Base-by-base conservation (phyloP, 1,140 invertebrate genomes). In the Odontomachus brunneus region DNA sequence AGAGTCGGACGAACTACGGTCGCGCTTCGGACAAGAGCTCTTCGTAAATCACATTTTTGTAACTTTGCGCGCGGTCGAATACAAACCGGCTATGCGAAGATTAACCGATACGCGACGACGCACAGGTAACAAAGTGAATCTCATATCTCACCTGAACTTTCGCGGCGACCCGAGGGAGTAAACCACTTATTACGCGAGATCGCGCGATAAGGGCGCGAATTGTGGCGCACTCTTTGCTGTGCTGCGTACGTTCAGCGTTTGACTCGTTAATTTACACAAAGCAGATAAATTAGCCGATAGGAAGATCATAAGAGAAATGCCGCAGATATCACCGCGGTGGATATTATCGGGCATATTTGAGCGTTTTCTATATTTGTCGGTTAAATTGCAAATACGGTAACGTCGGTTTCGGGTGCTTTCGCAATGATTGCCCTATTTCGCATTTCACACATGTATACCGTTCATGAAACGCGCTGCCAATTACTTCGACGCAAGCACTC, bases 381-480 rank as follows among this genome's bases (percentile, higher is more conserved):
- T 48, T 26, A 11, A 76, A 44, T 53, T 38, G 49, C n/a, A 29
- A 17, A 19, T 29, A 78, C 65, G 38, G 3, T 44, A 80, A 59
- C 69, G 33, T 11, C 51, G 7, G 4, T 17, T 69, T 44, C 51
- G 33, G 26, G 57, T n/a, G 65, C 65, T 80, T 71, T 80, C 19
- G 24, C 69, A 48, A 59, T 57, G 51, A 80, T 80, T 80, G 53
- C 22, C n/a, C 38, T 19, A 69, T 80, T 80, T 69, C 29, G 48
- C 26, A 38, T 66, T 76, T 76, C 55, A 38, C 38, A 5, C 26
- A 22, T 55, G 63, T 33, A 7, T 80, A 44, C 69, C 24, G 33
- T 80, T 80, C 65, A 33, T 17, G 65, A 69, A 80, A 48, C 26
- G 24, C 5, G 53, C n/a, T 17, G 17, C 17, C 63, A 69, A 69